These are phyloP conservation scores for Drosophila rhopaloa DNA, from an alignment of 1,140 invertebrate genomes.

Conservation along the genomic window DNA sequence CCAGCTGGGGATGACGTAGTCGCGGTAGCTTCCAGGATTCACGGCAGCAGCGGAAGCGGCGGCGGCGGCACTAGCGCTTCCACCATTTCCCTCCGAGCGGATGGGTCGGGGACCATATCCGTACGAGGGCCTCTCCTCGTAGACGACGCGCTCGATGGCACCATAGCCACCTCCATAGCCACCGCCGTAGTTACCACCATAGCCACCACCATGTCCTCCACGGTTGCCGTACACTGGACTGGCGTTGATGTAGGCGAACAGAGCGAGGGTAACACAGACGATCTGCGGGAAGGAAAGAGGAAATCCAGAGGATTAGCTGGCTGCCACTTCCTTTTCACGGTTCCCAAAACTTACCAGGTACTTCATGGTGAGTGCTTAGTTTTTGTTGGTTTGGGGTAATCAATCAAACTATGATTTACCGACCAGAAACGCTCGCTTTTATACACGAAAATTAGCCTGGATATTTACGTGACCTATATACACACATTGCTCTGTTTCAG, in stretches of 20 bases:
- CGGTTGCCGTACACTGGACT: constrained; percentile 32
- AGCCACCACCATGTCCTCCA: constrained; percentile 52
- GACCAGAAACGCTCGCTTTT: constrained; percentile 51
- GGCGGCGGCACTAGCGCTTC: constrained; percentile 49
- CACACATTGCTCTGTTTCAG: constrained; percentile 34
- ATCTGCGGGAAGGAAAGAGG: constrained; percentile 27
- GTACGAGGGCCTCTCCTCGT: constrained; percentile 34
- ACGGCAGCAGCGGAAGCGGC: constrained; percentile 36
- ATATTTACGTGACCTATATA: constrained; percentile 73
- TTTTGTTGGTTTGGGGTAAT: constrained; percentile 75
- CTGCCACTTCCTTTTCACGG: background rate
- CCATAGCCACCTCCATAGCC: too few species aligned
- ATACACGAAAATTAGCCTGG: constrained; percentile 59
- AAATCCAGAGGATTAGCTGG: constrained; percentile 37
- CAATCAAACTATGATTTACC: constrained; percentile 79
- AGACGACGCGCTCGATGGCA: constrained; percentile 25
- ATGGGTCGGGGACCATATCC: constrained; percentile 15
- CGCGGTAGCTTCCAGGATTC: constrained; percentile 42
- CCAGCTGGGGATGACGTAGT: constrained; percentile 42
- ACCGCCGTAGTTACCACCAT: constrained; percentile 6
- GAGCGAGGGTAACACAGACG: constrained; percentile 52
- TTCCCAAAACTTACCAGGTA: constrained; percentile 70
- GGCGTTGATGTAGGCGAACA: constrained; percentile 63
- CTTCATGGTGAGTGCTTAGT: constrained; percentile 75
- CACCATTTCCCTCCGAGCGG: constrained; percentile 5